Evolutionary conservation across 2,113 vertebrate species (phyloP).

Genomic region (Aythya baeri): DNA sequence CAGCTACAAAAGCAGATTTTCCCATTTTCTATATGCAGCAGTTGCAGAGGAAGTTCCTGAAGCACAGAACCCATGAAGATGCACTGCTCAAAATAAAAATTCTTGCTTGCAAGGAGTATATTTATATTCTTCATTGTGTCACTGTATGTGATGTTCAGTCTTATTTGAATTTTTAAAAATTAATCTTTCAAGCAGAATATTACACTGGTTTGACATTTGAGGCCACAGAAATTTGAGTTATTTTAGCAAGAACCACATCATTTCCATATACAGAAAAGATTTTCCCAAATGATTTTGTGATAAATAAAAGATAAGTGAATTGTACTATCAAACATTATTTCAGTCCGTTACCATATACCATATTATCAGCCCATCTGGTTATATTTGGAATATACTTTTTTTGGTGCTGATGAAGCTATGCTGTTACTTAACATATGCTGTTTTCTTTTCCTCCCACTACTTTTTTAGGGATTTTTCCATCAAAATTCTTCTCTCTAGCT

Average conservation of each 20-base stretch:
- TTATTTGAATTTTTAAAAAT: background rate
- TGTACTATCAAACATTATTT: background rate
- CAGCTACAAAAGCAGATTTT: background rate
- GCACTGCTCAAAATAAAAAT: background rate
- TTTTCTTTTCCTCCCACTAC: background rate
- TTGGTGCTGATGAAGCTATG: background rate
- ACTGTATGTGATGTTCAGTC: background rate
- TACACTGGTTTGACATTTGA: background rate
- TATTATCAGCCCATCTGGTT: background rate
- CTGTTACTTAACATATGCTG: background rate
- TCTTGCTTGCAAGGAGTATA: background rate
- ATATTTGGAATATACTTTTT: background rate
- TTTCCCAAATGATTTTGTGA: background rate
- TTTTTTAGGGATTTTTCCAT: background rate
- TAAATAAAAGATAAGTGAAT: background rate
- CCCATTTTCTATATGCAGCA: background rate
- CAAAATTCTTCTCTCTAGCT: background rate
- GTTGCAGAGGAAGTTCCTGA: background rate
- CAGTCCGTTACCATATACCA: background rate
- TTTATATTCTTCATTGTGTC: background rate
- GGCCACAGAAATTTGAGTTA: background rate
- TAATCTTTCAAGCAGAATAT: background rate
- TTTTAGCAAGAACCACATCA: background rate
- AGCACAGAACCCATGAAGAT: fast-evolving
- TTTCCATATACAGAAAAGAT: background rate